A percentile compares a stretch with the other conserved stretches of the same genome.
Conservation (phyloP, 2,797 vertebrate species). For the Steatocranus sp. region DNA sequence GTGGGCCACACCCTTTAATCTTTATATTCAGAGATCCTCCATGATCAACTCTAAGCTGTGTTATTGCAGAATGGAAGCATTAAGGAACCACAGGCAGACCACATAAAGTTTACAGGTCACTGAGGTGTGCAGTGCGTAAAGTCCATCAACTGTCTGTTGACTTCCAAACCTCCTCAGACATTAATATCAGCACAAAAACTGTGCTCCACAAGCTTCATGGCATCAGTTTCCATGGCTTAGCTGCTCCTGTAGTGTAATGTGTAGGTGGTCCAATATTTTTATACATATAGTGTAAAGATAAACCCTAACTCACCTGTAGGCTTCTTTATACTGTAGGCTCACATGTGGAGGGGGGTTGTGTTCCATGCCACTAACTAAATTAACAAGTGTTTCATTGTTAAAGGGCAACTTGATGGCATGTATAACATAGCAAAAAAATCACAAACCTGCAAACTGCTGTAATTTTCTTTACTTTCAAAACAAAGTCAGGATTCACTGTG, state of each 20-base stretch:
- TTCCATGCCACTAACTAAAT: background rate
- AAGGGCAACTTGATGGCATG: fast-evolving
- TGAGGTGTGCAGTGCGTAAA: background rate
- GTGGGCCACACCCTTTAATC: background rate
- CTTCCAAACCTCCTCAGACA: background rate
- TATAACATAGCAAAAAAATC: background rate
- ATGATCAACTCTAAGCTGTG: background rate
- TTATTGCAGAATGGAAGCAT: background rate
- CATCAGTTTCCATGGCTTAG: background rate
- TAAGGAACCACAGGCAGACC: background rate
- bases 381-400: background rate
- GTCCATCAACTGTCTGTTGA: background rate
- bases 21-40: background rate
- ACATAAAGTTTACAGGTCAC: background rate
- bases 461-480: background rate
- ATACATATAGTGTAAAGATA: background rate
- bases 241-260: background rate
- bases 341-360: background rate
- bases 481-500: background rate
- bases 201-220: background rate
- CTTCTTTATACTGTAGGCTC: background rate
- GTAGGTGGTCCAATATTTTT: background rate
- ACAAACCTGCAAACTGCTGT: background rate
- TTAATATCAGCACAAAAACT: background rate
- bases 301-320: background rate